A percentile compares a stretch with the other conserved stretches of the same genome.
These are phyloP conservation scores for Drosophila hydei DNA, from an alignment of 1,140 invertebrate species.

Conservation along the genomic window DNA sequence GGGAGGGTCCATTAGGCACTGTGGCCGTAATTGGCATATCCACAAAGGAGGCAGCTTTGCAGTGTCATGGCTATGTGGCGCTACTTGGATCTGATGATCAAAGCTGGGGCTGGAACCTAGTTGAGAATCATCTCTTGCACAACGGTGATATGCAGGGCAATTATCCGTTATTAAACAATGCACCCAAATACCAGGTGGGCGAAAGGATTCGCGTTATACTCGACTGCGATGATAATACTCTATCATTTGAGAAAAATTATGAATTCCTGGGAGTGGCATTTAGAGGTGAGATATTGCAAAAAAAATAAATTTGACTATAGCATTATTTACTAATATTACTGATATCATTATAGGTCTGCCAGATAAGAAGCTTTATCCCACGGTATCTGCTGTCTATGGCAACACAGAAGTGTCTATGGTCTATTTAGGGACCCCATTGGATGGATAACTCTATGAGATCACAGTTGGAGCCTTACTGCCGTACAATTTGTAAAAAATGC, in stretches of 20 bases:
- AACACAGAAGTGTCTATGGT: conserved; percentile 99
- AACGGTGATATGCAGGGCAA: conserved; percentile 98
- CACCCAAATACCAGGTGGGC: conserved; percentile 99
- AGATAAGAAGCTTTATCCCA: conserved; percentile 96
- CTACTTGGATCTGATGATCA: conserved; percentile 97
- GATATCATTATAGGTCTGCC: conserved; percentile 90
- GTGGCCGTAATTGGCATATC: conserved; percentile 98
- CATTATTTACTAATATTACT: not conserved
- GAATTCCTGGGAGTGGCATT: conserved; percentile 99
- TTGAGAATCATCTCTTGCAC: conserved; percentile 98
- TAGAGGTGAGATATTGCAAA: conserved; percentile 87
- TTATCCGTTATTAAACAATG: conserved; percentile 98
- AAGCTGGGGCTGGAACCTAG: conserved; percentile 99
- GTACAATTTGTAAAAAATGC: conserved; percentile 64
- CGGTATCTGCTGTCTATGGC: conserved; percentile 98
- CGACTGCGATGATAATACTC: conserved; percentile 98
- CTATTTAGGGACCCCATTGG: conserved; percentile 96
- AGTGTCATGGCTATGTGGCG: conserved; percentile 97
- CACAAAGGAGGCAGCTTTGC: conserved; percentile 95
- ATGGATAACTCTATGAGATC: conserved; percentile 89
- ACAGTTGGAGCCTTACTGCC: conserved; percentile 63
- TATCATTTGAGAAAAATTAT: conserved; percentile 99
- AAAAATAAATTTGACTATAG: not conserved
- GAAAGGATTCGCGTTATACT: conserved; percentile 98
- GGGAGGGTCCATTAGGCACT: conserved; percentile 98